These are phyloP conservation scores for Ammodytes marinus DNA, from an alignment of 2,113 vertebrate genomes.

Conservation along the genomic window DNA sequence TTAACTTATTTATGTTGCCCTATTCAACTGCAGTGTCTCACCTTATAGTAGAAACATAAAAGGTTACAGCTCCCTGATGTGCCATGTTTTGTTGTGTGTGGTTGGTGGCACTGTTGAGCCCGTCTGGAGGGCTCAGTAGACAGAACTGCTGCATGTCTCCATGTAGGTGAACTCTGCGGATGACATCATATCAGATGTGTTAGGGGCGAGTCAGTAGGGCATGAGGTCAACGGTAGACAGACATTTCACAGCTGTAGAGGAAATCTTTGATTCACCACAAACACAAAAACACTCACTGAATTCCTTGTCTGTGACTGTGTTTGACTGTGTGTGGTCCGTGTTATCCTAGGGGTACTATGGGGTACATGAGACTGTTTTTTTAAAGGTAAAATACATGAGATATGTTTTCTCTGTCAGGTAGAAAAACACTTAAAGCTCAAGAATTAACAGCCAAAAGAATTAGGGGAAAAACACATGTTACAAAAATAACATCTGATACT, in stretches of 20 bases:
- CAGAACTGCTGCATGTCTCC: constrained; percentile 56
- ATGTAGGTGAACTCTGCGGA: constrained; percentile 66
- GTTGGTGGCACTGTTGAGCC: rapidly evolving
- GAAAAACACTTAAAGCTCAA: too few species aligned
- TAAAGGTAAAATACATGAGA: too few species aligned
- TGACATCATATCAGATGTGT: constrained; percentile 27
- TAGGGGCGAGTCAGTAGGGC: neutral
- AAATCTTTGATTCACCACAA: neutral
- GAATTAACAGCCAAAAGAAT: too few species aligned
- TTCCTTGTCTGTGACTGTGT: neutral
- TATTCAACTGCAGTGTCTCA: too few species aligned
- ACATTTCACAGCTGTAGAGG: neutral
- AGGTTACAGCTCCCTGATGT: neutral
- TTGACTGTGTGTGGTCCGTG: too few species aligned
- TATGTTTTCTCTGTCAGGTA: too few species aligned
- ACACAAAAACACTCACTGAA: neutral
- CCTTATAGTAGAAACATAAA: too few species aligned
- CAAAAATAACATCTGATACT: too few species aligned
- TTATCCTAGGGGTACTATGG: too few species aligned
- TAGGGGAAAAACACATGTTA: too few species aligned
- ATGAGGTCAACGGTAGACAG: neutral
- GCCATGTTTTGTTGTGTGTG: neutral
- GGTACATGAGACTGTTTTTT: too few species aligned
- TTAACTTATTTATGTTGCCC: too few species aligned
- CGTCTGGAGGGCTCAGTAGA: neutral